These are phyloP conservation scores for Cynopterus sphinx DNA, from an alignment of 2,797 vertebrate genomes.

Conservation along the genomic window DNA sequence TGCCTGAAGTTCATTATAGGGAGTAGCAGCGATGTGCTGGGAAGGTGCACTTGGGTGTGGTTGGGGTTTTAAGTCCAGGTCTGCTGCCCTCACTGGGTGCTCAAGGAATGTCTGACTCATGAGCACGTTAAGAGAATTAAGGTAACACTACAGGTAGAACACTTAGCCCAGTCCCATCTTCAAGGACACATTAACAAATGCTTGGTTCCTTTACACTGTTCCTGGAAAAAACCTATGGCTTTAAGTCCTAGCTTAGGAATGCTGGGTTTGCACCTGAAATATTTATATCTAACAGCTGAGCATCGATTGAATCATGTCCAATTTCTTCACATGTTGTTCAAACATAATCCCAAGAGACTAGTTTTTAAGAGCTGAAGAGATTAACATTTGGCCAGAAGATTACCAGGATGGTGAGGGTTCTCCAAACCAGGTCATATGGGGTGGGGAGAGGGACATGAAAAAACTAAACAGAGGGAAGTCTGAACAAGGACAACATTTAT, in stretches of 20 bases:
- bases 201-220: not conserved
- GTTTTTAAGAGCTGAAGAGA: not conserved
- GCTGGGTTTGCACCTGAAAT: not conserved
- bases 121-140: not conserved
- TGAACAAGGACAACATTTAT: not conserved
- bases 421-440: not conserved
- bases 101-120: not conserved
- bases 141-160: not conserved
- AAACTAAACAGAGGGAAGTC: not conserved
- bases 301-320: not conserved
- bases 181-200: not conserved
- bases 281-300: not conserved
- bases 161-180: not conserved
- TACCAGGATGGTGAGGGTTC: not conserved
- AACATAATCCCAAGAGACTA: not conserved
- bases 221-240: not conserved
- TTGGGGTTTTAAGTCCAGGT: not conserved
- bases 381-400: not conserved
- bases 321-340: not conserved
- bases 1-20: not conserved
- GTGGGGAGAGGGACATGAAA: not conserved
- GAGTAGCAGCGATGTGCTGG: fast-evolving
- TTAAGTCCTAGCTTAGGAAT: not conserved
- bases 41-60: not conserved
- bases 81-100: not conserved